phyloP scores from a whole-genome alignment of 2,113 vertebrate genomes.

The Rhinoderma darwinii region DNA sequence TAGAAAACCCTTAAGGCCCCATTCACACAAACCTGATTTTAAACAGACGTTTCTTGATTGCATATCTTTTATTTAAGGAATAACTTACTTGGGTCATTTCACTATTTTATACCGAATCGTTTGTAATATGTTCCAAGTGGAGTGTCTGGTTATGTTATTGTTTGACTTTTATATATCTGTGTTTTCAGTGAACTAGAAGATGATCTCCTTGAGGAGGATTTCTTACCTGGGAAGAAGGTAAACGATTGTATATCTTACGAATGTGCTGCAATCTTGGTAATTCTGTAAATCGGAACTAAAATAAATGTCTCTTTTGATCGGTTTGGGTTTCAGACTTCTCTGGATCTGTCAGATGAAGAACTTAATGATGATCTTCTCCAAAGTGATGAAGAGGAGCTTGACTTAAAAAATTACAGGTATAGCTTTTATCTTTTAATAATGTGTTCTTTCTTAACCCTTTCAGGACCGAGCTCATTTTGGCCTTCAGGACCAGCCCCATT shows the following conservation, averaged over 20 bases:
- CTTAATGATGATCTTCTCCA: constrained; percentile 96
- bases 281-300: background rate
- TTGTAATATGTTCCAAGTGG: background rate
- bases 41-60: too few species aligned
- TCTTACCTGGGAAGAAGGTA: constrained; percentile 92
- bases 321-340: constrained; percentile 82
- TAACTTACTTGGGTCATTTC: too few species aligned
- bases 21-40: too few species aligned
- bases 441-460: background rate
- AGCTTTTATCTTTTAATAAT: background rate
- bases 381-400: constrained; percentile 90
- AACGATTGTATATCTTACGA: background rate
- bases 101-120: too few species aligned
- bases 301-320: background rate
- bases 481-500: too few species aligned
- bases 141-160: background rate
- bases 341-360: constrained; percentile 94
- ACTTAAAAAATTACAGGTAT: constrained; percentile 73
- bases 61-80: too few species aligned
- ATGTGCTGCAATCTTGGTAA: constrained; percentile 58
- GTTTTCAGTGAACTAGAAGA: constrained; percentile 91
- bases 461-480: too few species aligned
- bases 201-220: constrained; percentile 92
- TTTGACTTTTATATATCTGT: background rate
- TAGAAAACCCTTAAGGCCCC: too few species aligned